Conservation (phyloP, 2,797 vertebrate species). For the Hoplostethus atlanticus region DNA sequence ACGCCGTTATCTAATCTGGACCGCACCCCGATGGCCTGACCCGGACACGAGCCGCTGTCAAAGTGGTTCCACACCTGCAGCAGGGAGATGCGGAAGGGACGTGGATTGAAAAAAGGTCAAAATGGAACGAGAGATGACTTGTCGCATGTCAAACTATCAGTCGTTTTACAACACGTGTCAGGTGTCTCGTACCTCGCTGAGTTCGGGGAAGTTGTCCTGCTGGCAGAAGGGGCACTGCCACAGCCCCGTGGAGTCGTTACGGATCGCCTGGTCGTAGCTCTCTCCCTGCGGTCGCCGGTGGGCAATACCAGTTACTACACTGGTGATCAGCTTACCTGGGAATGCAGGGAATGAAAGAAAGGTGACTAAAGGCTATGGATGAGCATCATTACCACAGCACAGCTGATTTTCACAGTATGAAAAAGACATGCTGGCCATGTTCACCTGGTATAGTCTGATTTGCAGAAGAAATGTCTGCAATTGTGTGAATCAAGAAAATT, state of each 20-base stretch:
- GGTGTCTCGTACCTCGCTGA: conserved; percentile 90
- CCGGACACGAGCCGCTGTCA: conserved; percentile 98
- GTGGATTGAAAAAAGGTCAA: background rate
- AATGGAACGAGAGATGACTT: background rate
- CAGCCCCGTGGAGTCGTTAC: conserved; percentile 94
- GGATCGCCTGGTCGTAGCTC: conserved; percentile 98
- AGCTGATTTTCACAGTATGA: no score
- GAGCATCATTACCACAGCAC: background rate
- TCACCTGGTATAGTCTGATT: background rate
- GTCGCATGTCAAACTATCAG: background rate
- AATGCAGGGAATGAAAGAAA: background rate
- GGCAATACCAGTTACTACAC: conserved; percentile 95
- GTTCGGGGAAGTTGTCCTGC: conserved; percentile 98
- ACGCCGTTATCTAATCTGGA: conserved; percentile 96
- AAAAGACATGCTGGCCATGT: background rate
- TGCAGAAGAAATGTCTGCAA: no score
- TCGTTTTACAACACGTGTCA: background rate
- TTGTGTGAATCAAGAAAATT: background rate
- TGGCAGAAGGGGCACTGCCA: conserved; percentile 99
- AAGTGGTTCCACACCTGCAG: conserved; percentile 99
- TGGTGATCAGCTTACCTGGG: conserved; percentile 96
- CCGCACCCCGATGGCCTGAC: conserved; percentile 97
- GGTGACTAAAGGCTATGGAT: background rate
- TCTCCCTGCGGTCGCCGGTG: conserved; percentile 97
- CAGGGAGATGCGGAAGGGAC: conserved; percentile 1